Evolutionary conservation across 2,113 vertebrate species (phyloP).

Genomic region (Lonchura striata): DNA sequence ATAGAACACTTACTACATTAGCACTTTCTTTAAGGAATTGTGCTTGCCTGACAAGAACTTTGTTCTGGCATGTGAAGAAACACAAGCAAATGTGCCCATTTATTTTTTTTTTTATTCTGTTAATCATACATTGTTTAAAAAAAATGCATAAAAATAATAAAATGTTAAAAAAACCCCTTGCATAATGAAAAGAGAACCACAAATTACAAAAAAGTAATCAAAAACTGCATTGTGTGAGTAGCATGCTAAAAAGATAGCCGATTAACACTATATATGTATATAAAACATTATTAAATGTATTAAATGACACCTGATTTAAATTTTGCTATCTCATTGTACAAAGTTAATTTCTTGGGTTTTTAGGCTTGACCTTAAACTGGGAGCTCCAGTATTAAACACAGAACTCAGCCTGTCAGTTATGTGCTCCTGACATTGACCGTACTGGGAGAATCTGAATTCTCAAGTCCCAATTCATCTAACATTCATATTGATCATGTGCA

Average conservation of each 20-base stretch:
- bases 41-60: neutral
- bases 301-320: neutral
- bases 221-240: neutral
- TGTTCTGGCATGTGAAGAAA: neutral
- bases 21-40: neutral
- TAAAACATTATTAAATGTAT: neutral
- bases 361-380: neutral
- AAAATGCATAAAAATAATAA: too few relatives aligned
- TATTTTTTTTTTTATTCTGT: neutral
- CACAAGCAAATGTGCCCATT: neutral
- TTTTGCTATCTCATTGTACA: neutral
- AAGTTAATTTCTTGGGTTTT: neutral
- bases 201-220: neutral
- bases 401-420: neutral
- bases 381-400: neutral
- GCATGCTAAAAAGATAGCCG: neutral
- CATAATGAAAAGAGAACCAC: neutral
- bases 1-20: neutral
- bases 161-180: too few relatives aligned
- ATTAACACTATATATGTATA: neutral
- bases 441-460: neutral
- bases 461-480: neutral
- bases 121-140: neutral
- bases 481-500: neutral
- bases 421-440: neutral